phyloP scores from a whole-genome alignment of 2,797 vertebrate species.

The Brachyalestes nurse region DNA sequence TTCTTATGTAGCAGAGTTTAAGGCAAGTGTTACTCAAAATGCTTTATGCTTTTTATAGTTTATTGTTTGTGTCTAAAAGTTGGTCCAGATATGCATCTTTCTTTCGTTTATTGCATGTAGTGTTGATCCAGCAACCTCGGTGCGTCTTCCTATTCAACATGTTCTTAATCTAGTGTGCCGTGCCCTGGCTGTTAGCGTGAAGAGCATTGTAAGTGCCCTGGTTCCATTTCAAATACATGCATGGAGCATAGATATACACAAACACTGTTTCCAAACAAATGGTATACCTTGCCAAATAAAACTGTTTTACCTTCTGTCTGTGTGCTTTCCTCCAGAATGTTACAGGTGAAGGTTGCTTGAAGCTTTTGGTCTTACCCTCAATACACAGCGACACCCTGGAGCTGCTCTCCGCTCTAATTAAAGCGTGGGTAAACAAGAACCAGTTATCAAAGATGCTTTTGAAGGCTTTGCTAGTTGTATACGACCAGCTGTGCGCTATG shows the following conservation, averaged over 20 bases:
- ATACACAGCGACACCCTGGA: constrained; percentile 83
- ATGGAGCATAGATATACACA: no score
- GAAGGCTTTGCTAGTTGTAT: neutral
- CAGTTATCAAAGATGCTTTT: neutral
- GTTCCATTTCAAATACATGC: neutral
- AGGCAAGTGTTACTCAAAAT: neutral
- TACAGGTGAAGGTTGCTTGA: constrained; percentile 84
- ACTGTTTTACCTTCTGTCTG: neutral
- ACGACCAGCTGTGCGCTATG: neutral
- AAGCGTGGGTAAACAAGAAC: constrained; percentile 70
- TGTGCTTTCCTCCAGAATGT: constrained; percentile 73
- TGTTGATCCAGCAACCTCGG: constrained; percentile 83
- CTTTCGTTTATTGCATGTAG: constrained; percentile 69
- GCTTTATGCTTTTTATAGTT: neutral
- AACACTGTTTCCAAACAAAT: no score
- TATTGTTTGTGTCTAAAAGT: neutral
- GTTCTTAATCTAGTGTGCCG: constrained; percentile 87
- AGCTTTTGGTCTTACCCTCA: constrained; percentile 83
- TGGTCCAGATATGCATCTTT: neutral
- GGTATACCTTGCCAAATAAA: no score
- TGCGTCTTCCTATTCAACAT: constrained; percentile 84
- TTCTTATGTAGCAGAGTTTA: no score
- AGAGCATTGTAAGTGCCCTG: constrained; percentile 81
- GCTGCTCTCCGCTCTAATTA: constrained; percentile 83
- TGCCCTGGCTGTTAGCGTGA: constrained; percentile 81